phyloP scores from a whole-genome alignment of 2,797 vertebrate species.

The Halcyon smyrnensis region DNA sequence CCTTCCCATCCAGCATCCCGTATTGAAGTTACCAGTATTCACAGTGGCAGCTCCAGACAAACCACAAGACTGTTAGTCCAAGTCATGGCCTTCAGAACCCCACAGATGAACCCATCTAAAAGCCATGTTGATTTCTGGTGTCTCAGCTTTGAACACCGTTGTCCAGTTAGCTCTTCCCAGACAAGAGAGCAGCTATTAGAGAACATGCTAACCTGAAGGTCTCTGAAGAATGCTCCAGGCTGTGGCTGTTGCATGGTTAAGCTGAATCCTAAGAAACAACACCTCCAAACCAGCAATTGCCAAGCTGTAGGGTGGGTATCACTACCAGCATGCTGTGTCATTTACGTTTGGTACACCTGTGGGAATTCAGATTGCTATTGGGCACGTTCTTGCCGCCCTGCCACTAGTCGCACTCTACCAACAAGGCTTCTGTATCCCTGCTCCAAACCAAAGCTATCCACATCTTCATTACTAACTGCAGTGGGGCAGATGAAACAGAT shows the following conservation, averaged over 20 bases:
- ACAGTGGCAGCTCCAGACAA: constrained; percentile 30
- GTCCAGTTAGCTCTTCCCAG: neutral
- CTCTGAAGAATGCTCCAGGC: neutral
- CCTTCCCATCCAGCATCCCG: neutral
- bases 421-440: neutral
- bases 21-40: neutral
- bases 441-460: neutral
- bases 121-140: neutral
- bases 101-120: neutral
- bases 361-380: neutral
- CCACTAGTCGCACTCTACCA: neutral
- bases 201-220: neutral
- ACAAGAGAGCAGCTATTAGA: neutral
- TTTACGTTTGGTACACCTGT: neutral
- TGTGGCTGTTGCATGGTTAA: neutral
- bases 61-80: neutral
- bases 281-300: neutral
- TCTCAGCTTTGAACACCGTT: neutral
- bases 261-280: neutral
- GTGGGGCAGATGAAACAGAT: neutral
- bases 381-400: neutral
- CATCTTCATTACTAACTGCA: neutral
- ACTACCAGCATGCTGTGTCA: neutral
- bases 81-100: neutral
- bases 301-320: neutral